Conservation (phyloP, 2,888 invertebrate genomes). For the Mesorhabditis spiculigera region DNA sequence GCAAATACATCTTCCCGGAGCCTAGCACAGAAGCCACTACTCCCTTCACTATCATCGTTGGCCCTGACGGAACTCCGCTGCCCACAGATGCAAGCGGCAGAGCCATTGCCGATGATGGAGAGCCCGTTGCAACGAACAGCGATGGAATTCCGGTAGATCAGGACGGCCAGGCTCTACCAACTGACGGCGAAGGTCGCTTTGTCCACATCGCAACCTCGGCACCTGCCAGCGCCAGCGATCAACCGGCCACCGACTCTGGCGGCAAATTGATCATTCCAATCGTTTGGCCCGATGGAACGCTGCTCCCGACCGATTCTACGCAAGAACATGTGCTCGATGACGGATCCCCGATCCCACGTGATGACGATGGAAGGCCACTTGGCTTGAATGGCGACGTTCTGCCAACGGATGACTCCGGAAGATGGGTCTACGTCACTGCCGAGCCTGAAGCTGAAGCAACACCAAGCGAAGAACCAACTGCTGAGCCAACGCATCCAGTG, state of each 20-base stretch:
- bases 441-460: too few relatives aligned
- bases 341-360: slow-evolving; percentile 19
- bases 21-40: slow-evolving; percentile 16
- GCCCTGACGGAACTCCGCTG: slow-evolving; percentile 36
- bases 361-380: slow-evolving; percentile 27
- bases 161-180: slow-evolving; percentile 30
- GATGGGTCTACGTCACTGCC: slow-evolving; percentile 16
- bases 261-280: slow-evolving; percentile 10
- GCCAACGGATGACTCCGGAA: slow-evolving; percentile 21
- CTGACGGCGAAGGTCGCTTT: slow-evolving; percentile 18
- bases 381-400: slow-evolving; percentile 20
- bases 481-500: too few relatives aligned
- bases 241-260: neutral
- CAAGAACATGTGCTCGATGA: slow-evolving; percentile 22
- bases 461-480: too few relatives aligned
- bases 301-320: slow-evolving; percentile 20
- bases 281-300: slow-evolving; percentile 23
- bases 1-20: slow-evolving; percentile 34
- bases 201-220: slow-evolving; percentile 15
- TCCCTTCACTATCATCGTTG: slow-evolving; percentile 14
- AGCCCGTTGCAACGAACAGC: slow-evolving; percentile 38
- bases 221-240: neutral
- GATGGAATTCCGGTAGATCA: slow-evolving; percentile 28
- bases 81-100: slow-evolving; percentile 23
- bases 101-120: slow-evolving; percentile 9